Evolutionary conservation across 2,888 invertebrate species (phyloP).

Genomic region (Druceiella hillmani): DNA sequence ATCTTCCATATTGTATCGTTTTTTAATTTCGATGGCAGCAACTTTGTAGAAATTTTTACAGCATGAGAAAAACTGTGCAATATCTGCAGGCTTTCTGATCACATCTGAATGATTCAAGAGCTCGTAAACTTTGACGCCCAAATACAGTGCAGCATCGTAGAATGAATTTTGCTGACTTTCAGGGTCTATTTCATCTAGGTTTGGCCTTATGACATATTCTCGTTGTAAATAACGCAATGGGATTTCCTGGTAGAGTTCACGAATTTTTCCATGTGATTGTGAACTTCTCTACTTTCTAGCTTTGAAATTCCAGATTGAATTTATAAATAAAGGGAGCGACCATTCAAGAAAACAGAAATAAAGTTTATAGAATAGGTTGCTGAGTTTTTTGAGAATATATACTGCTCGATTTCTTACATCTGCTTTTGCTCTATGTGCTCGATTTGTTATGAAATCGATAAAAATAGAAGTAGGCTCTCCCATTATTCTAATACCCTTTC

Average conservation of each 20-base stretch:
- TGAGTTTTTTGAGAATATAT: conserved; percentile 15
- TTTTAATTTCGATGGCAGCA: conserved; percentile 17
- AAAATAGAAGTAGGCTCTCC: conserved; percentile 16
- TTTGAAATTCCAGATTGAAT: conserved; percentile 20
- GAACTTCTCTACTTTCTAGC: not conserved
- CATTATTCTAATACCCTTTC: conserved; percentile 15
- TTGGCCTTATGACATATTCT: conserved; percentile 8
- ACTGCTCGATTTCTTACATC: too few relatives aligned
- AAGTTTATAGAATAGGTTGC: conserved; percentile 15
- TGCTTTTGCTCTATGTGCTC: conserved; percentile 15
- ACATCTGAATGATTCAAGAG: conserved; percentile 18
- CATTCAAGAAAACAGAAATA: conserved; percentile 18
- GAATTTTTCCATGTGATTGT: conserved; percentile 7
- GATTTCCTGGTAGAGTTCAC: conserved; percentile 12
- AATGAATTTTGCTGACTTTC: too few relatives aligned
- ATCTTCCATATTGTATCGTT: conserved; percentile 18
- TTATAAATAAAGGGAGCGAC: conserved; percentile 15
- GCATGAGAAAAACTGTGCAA: conserved; percentile 17
- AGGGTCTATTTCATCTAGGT: conserved; percentile 11
- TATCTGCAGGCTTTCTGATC: conserved; percentile 16
- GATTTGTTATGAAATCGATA: conserved; percentile 17
- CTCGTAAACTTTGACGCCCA: conserved; percentile 15
- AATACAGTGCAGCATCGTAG: conserved; percentile 14
- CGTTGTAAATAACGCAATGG: conserved; percentile 5
- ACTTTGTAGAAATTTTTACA: conserved; percentile 17